Base-by-base conservation (phyloP, 2,113 vertebrate species). In the Charina bottae region DNA sequence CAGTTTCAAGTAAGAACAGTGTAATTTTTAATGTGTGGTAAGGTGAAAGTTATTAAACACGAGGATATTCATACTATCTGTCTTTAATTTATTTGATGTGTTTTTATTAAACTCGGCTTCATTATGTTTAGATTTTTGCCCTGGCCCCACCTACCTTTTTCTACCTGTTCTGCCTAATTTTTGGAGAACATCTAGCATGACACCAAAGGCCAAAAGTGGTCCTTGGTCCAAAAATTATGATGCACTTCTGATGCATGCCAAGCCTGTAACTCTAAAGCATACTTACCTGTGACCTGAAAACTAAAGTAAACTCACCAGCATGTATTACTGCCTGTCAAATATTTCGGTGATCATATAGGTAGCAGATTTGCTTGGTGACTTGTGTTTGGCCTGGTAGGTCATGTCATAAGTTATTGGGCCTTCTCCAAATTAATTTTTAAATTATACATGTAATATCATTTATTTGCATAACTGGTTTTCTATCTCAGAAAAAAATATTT, bases 401-500 rank as follows among this genome's bases (percentile, higher is more conserved):
- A 68, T 54, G 21, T 89, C 28, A 33, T 10, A 72, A 28, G 8
- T 89, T 55, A n/a, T 89, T 7, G 33, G 53, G n/a, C 19, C 33
- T 55, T 68, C 28, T 24, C 62, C 68, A 54, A 33, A 89, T 89
- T 58, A 83, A 33, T 83, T 83, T 83, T 90, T 83, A 12, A 89
- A 89, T 89, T 89, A 55, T 54, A 23, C 49, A 72, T 72, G 24
- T 59, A 91, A 83, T 53, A 23, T 11, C 90, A 83, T 89, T 89
- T 37, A 49, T 24, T 59, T 85, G n/a, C 42, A 21, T 55, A 13
- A 58, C 3, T 33, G 7, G 0, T 85, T 94, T 78, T 26, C 72
- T 46, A 49, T 28, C 5, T 33, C 60, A 92, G 49, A 64, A 89
- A 33, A 3, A 26, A 46, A 59, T 87, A 83, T n/a, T 24, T 53